Conservation (phyloP, 2,888 invertebrate species). For the Dilophus febrilis region DNA sequence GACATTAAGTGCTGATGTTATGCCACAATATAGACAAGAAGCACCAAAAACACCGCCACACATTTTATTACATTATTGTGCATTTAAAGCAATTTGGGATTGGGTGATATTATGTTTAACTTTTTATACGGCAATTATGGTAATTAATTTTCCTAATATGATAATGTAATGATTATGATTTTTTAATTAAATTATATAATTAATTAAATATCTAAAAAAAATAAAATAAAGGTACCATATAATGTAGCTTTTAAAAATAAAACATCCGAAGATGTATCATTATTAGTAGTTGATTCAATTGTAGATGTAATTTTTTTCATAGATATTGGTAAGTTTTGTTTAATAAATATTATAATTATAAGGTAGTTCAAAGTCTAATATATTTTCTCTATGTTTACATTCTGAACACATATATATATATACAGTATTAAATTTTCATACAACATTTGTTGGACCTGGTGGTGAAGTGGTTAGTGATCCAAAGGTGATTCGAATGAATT, state of each 20-base stretch:
- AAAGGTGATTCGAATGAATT: constrained; percentile 95
- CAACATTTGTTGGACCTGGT: constrained; percentile 95
- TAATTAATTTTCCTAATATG: too few species aligned
- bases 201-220: too few species aligned
- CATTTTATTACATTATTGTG: constrained; percentile 98
- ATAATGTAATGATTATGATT: too few species aligned
- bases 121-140: constrained; percentile 77
- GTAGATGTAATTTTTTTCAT: constrained; percentile 99
- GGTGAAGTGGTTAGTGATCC: constrained; percentile 97
- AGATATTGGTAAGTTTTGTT: constrained; percentile 52
- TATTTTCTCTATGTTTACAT: background rate
- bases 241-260: constrained; percentile 99
- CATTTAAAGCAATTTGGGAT: constrained; percentile 98
- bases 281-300: constrained; percentile 91
- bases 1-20: constrained; percentile 94
- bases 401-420: background rate
- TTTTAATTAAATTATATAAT: too few species aligned
- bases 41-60: constrained; percentile 99
- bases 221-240: constrained; percentile 90
- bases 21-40: constrained; percentile 97
- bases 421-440: constrained; percentile 95
- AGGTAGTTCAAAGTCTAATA: background rate
- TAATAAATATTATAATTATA: background rate
- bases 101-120: constrained; percentile 99
- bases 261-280: constrained; percentile 88